Evolutionary conservation across 2,113 vertebrate species (phyloP), one percentile per base, ranked within the genome.

Genomic region (Ascaphus truei): DNA sequence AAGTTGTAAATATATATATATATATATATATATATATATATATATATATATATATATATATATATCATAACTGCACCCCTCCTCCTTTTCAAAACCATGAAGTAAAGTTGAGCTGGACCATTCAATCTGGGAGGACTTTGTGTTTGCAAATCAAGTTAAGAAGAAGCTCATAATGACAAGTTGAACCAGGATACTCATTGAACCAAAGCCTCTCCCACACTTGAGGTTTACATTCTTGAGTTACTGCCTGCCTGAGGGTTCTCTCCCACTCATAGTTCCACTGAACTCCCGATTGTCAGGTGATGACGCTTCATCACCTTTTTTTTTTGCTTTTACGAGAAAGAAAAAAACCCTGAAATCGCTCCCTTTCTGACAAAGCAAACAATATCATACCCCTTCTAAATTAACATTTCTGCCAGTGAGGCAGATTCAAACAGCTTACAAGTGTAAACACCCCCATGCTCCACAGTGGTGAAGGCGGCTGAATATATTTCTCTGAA

Each of bases 191-290:
- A 55, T 66, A 55, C 29, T 55, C 36, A 43, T 26, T 66, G 63
- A 66, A 66, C 63, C 63, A 66, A 30, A 37, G 27, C 48, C 50
- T 65, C 62, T 55, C 62, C 62, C 62, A 66, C 63, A 41, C 56
- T n/a, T n/a, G n/a, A 58, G 12, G 33, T 58, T 58, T 55, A 66
- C 63, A 66, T 66, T 66, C 50, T 37, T 41, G 10, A 29, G 9
- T 29, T 20, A 15, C 25, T 31, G 50, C 37, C 51, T 39, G 51
- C 25, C 50, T 23, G 47, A 12, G 62, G 52, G 26, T 15, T 29
- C 33, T 53, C 63, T 51, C 63, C 52, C 63, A 41, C 63, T 41
- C 62, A n/a, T n/a, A n/a, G 11, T 22, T 23, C n/a, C 31, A 37
- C 33, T n/a, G 18, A 20, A 55, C 13, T 53, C 22, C 33, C 30